These are phyloP conservation scores for Oasisia sp. DNA, from an alignment of 2,888 invertebrate genomes.

Conservation along the genomic window DNA sequence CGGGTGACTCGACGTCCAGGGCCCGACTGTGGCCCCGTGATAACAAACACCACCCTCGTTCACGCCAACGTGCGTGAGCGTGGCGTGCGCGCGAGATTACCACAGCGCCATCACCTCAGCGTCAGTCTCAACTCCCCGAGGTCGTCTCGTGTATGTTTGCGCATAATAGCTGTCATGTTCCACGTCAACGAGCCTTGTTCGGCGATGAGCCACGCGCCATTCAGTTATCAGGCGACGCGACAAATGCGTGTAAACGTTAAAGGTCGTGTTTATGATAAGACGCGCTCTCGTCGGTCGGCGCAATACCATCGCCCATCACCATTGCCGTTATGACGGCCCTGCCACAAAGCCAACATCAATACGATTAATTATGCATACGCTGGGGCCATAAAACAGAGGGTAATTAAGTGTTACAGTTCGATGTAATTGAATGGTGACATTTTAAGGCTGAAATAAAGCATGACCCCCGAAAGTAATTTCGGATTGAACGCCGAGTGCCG, in stretches of 20 bases:
- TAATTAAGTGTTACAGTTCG: background rate
- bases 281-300: background rate
- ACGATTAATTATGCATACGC: background rate
- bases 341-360: background rate
- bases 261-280: slow-evolving; percentile 13
- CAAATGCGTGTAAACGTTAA: background rate
- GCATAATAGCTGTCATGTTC: background rate
- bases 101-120: background rate
- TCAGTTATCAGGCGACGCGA: background rate
- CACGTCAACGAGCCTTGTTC: background rate
- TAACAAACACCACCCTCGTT: background rate
- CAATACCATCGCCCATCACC: background rate
- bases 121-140: background rate
- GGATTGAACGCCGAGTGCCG: background rate
- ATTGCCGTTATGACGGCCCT: background rate
- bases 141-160: background rate
- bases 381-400: slow-evolving; percentile 17
- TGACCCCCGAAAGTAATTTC: background rate
- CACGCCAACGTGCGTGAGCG: background rate
- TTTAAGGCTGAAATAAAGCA: background rate
- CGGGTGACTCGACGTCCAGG: too few species aligned
- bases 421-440: background rate
- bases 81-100: background rate
- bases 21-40: too few species aligned
- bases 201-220: background rate